Conservation (phyloP, 2,113 vertebrate species). For the Vimba vimba region DNA sequence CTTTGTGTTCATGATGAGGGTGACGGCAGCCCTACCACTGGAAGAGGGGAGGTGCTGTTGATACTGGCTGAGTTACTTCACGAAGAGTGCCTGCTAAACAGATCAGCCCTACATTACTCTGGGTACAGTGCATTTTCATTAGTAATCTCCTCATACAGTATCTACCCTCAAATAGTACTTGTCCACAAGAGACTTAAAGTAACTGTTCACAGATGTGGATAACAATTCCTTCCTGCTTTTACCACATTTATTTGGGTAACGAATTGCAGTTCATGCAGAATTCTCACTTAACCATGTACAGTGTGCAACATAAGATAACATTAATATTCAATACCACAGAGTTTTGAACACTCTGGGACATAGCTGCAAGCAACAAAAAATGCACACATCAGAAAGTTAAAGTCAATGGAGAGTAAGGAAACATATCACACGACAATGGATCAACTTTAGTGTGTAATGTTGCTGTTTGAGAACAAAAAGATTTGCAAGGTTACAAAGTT, state of each 20-base stretch:
- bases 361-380: not conserved
- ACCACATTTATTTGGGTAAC: not conserved
- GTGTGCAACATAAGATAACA: not conserved
- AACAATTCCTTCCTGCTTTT: not conserved
- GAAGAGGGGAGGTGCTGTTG: not conserved
- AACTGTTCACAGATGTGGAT: slow-evolving; percentile 14
- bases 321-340: not conserved
- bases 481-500: no score
- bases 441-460: no score
- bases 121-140: not conserved
- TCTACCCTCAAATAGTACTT: not conserved
- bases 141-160: not conserved
- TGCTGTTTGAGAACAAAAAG: no score
- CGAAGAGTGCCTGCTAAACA: not conserved
- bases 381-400: not conserved
- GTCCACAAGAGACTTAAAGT: not conserved
- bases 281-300: not conserved
- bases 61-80: not conserved
- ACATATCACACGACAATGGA: not conserved
- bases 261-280: not conserved
- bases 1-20: slow-evolving; percentile 2
- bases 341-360: not conserved
- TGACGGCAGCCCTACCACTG: not conserved
- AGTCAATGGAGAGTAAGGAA: not conserved
- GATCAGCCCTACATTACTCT: not conserved